Evolutionary conservation across 2,113 vertebrate species (phyloP), one percentile per base, ranked within the genome.

Genomic region (Ibidorhyncha struthersii): DNA sequence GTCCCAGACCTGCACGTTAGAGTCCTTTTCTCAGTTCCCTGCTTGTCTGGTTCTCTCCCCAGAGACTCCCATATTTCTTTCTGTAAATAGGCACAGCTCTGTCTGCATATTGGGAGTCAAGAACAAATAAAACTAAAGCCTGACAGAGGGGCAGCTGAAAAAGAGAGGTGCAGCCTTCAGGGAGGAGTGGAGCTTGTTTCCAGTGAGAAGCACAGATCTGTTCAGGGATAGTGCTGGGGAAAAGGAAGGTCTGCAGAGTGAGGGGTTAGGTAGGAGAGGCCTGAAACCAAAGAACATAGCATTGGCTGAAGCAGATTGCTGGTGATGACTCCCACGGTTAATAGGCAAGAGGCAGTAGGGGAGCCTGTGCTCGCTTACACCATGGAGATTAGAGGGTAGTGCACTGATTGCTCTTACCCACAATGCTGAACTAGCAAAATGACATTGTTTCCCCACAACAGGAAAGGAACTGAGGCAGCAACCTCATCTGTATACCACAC

Each of bases 401-500:
- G 32, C n/a, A 12, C 53, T 9, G 29, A 26, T 65, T n/a, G n/a
- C 69, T 91, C 23, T 73, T 47, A 27, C 41, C 1, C 2, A 41
- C 70, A 65, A 1, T 74, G 94, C 84, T 96, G 91, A 95, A 41
- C 55, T n/a, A 74, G 91, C 72, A 77, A 89, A 92, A 84, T 25
- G 13, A n/a, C 2, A 3, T 36, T 50, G 63, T 63, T 89, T 94
- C 30, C 36, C 40, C 52, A 40, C n/a, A 59, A n/a, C 26, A 79
- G 56, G 58, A 82, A 85, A 84, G 77, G 74, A 96, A 77, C 13
- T 70, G 70, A 91, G 74, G 78, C 66, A 86, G 84, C 49, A 67
- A 21, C 41, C 58, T 89, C 81, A 81, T 88, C 72, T 63, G 36
- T 81, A 49, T 11, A 89, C 30, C 38, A 18, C 26, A 40, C 23